Evolutionary conservation across 2,113 vertebrate species (phyloP).

Genomic region (Zapus hudsonius): DNA sequence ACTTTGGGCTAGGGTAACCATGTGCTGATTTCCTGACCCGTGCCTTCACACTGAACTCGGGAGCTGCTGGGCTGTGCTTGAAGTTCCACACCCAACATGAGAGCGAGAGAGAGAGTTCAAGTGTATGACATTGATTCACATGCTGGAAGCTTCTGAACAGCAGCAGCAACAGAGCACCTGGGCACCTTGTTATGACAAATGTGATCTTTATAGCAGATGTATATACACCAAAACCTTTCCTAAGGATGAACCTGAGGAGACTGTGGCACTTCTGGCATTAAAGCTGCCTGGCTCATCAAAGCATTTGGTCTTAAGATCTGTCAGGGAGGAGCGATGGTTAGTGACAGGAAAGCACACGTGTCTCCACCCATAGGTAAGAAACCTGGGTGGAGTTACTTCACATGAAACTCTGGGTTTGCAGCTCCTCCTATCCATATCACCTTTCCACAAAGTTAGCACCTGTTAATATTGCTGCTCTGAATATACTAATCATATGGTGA

Average conservation of each 20-base stretch:
- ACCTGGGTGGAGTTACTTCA: background rate
- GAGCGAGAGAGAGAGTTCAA: background rate
- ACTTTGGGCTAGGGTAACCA: background rate
- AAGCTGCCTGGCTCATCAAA: background rate
- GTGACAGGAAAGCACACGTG: constrained; percentile 9
- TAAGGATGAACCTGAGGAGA: background rate
- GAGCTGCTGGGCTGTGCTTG: background rate
- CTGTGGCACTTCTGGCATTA: background rate
- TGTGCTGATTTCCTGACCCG: background rate
- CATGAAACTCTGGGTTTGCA: constrained; percentile 9
- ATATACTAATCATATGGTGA: constrained; percentile 38
- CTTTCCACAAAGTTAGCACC: constrained; percentile 43
- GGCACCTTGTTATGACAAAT: background rate
- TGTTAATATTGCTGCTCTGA: constrained; percentile 28
- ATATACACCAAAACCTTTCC: background rate
- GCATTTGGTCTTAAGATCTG: background rate
- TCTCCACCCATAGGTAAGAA: background rate
- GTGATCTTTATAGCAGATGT: background rate
- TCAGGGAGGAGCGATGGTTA: background rate
- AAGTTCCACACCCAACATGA: background rate
- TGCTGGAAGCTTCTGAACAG: background rate
- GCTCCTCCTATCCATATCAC: background rate
- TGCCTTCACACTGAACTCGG: background rate
- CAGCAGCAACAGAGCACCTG: background rate
- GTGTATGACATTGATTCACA: background rate